Evolutionary conservation across 2,888 invertebrate species (phyloP).

Genomic region (Callinectes sapidus): DNA sequence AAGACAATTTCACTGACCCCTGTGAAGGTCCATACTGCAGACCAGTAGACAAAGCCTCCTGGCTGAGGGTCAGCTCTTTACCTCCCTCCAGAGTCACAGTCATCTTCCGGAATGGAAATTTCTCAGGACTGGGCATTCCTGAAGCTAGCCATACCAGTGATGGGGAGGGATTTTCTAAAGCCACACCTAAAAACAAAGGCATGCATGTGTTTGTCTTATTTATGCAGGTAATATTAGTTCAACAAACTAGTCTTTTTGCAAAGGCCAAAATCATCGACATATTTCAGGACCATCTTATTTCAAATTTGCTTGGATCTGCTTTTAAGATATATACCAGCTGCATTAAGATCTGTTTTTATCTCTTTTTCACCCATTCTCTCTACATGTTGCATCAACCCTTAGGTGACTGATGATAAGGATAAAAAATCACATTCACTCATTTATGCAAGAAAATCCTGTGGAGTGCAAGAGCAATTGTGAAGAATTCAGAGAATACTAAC

Average conservation of each 20-base stretch:
- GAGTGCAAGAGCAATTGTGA: not conserved
- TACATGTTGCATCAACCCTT: no score
- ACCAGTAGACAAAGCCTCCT: slow-evolving; percentile 81
- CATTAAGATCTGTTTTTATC: no score
- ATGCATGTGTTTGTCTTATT: not conserved
- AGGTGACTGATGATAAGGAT: no score
- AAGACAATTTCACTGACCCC: slow-evolving; percentile 47
- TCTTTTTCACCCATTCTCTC: no score
- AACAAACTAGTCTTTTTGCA: no score
- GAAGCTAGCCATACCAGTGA: slow-evolving; percentile 78
- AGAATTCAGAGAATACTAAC: not conserved
- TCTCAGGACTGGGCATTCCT: slow-evolving; percentile 85
- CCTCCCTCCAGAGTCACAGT: slow-evolving; percentile 80
- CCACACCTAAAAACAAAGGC: not conserved
- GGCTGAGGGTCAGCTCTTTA: slow-evolving; percentile 79
- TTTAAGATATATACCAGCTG: no score
- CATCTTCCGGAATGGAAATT: slow-evolving; percentile 83
- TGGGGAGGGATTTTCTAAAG: slow-evolving; percentile 66
- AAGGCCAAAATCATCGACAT: no score
- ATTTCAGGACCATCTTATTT: no score
- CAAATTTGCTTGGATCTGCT: no score
- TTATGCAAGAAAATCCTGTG: no score
- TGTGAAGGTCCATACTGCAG: slow-evolving; percentile 83
- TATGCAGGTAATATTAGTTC: no score
- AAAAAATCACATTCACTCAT: no score